Base-by-base conservation (phyloP, 2,113 vertebrate species). In the Lontra canadensis region DNA sequence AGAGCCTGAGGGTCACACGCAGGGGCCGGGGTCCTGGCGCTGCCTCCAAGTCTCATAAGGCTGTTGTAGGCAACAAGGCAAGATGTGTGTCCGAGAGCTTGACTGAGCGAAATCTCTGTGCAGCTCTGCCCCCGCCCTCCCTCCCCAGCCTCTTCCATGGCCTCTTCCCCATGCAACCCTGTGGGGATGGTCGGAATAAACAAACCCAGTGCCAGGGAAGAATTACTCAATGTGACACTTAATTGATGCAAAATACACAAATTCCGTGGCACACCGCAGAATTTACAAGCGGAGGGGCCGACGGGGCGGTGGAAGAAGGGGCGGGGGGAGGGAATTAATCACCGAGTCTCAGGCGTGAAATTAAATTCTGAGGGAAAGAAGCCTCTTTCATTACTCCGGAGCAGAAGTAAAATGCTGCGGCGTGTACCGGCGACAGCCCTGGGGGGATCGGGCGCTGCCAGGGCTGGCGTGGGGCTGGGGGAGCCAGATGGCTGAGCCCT, bases 321-420 rank as follows among this genome's bases (percentile, higher is more conserved):
- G 93, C 1, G 13, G 90, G 59, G 73, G 98, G 88, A 93, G 97
- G 97, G 98, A 98, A 98, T 99, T 98, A 98, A 99, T 98, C 98
- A 98, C 98, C 29, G 97, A 97, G 98, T 98, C 98, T 98, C 98
- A 98, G 98, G 98, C 98, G 97, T 99, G 99, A 99, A 99, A 99
- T 98, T 98, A 99, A 98, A 98, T 98, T 98, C 98, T 95, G 96
- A 97, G 97, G 97, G 97, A 99, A 98, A 98, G 98, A 98, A 98
- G 95, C 98, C 97, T 98, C 98, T 98, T 98, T 97, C 98, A 97
- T 98, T 98, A 97, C 96, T 95, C 97, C 55, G 67, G 94, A 98
- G 97, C 98, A 97, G 98, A 97, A 98, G 98, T 96, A 97, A 98
- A 98, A 96, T 3, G 65, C 97, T 15, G 21, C 7, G 96, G 96